phyloP scores from a whole-genome alignment of 2,797 vertebrate genomes.

The Chelonia mydas region DNA sequence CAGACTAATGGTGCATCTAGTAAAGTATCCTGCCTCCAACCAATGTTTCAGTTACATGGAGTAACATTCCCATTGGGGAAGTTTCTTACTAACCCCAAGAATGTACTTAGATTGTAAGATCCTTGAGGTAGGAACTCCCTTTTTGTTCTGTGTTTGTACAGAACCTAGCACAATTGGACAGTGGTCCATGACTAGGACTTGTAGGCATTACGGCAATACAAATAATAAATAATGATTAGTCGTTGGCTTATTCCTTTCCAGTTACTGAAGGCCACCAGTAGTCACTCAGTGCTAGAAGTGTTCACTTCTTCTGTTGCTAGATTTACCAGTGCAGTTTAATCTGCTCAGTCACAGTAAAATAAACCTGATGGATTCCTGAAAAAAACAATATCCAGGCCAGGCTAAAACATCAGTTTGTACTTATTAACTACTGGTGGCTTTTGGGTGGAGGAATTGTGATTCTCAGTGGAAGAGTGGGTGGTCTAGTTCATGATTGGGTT shows the following conservation, averaged over 20 bases:
- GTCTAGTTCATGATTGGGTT: background rate
- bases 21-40: background rate
- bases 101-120: background rate
- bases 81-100: background rate
- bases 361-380: background rate
- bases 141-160: background rate
- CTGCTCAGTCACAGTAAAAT: background rate
- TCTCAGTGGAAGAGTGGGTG: background rate
- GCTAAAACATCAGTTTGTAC: fast-evolving
- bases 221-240: background rate
- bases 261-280: background rate
- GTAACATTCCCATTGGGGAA: background rate
- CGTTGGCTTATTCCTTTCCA: background rate
- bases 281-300: background rate
- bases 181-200: background rate
- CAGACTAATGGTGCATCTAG: background rate
- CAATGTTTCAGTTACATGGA: background rate
- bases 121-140: background rate
- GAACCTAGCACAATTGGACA: background rate
- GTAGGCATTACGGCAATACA: background rate
- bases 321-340: background rate
- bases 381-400: background rate
- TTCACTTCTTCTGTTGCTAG: background rate
- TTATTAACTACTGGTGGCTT: background rate
- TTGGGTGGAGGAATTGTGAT: background rate